A percentile compares a stretch with the other conserved stretches of the same genome.
These are phyloP conservation scores for Pristis pectinata DNA, from an alignment of 2,797 vertebrate genomes.

Conservation along the genomic window DNA sequence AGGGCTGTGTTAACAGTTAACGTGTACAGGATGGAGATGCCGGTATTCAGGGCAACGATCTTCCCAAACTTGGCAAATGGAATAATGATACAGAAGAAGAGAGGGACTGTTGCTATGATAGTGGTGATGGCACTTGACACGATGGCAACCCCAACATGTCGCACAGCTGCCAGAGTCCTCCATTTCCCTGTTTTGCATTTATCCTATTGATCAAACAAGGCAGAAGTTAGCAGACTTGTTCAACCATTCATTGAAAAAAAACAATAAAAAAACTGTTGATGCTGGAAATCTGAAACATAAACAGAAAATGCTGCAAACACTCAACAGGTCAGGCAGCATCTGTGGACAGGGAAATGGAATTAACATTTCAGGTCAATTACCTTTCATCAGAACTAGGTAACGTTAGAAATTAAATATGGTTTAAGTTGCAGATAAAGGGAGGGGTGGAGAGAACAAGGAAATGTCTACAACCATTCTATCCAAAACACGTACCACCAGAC, in stretches of 20 bases:
- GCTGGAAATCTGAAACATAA: no score
- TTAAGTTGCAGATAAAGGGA: no score
- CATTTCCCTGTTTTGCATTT: conserved; percentile 63
- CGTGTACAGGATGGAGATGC: conserved; percentile 84
- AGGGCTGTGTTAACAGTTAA: conserved; percentile 82
- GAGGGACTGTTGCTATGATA: conserved; percentile 81
- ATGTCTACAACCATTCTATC: no score
- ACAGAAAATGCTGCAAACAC: no score
- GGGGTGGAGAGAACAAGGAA: no score
- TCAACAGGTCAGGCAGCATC: no score
- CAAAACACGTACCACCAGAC: no score
- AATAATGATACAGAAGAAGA: conserved; percentile 96
- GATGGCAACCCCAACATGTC: conserved; percentile 88
- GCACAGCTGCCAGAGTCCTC: conserved; percentile 74
- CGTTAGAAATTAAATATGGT: no score
- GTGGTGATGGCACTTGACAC: conserved; percentile 92
- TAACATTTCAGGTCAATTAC: no score
- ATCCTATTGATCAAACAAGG: conserved; percentile 58
- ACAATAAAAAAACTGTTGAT: no score
- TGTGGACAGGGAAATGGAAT: no score
- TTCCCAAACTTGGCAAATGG: conserved; percentile 96
- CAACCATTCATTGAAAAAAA: neutral
- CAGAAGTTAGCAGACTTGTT: conserved; percentile 22
- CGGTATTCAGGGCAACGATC: conserved; percentile 93
- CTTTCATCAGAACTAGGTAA: no score